Evolutionary conservation across 2,888 invertebrate species (phyloP), one percentile per base, ranked within the genome.

Genomic region (Drosophila dives): DNA sequence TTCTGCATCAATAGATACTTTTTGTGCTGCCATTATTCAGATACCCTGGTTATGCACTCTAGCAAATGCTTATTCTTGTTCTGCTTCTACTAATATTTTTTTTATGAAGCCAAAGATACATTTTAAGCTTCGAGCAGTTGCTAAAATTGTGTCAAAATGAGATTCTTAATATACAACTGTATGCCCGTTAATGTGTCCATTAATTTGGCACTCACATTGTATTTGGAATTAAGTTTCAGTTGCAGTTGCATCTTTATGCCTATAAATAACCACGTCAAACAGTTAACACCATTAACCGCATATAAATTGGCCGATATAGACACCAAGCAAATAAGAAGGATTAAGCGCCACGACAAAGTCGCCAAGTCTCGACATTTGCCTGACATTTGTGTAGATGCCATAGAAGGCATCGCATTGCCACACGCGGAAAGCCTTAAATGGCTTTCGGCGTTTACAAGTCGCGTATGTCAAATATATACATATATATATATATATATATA

Each of bases 251-350:
- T 86, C 89, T 88, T 63, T 69, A 79, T 40, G 83, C 55, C 89
- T 70, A 86, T 86, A 86, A 86, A 86, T 86, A 90, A 86, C 72
- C 90, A 59, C 74, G 88, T 85, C 85, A 80, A 88, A 72, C 79
- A 77, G 81, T 77, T 89, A 89, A 81, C 86, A 81, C 79, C 89
- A 86, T 86, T 86, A 90, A 79, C 81, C 86, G 86, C 90, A 86
- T 86, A 90, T 90, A 89, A 86, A 86, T 90, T 89, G 89, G 75
- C 81, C 90, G 90, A 89, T 89, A 84, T 84, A 75, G 87, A 84
- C 75, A 89, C 89, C 81, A 34, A 29, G 50, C 26, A 64, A 71
- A 60, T 54, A 64, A 56, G 53, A 75, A 80, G 83, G 85, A 86
- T 86, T 90, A 75, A 69, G 83, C 75, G 74, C 65, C 72, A 60